Percentiles rank a stretch among this genome's conserved stretches.
These are phyloP conservation scores for Callorhinus ursinus DNA, from an alignment of 2,113 vertebrate species.

Conservation along the genomic window DNA sequence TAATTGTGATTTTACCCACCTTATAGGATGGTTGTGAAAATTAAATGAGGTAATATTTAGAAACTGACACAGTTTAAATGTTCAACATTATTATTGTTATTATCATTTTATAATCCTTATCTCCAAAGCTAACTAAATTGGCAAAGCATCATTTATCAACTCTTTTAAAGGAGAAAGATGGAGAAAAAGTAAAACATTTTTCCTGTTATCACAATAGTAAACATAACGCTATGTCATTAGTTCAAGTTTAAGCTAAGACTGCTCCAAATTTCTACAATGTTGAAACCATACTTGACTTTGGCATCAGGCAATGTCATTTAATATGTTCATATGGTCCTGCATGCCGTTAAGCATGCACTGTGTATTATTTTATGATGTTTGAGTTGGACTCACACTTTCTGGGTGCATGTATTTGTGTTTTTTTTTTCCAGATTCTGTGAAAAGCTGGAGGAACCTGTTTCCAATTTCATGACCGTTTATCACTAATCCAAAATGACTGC, in stretches of 20 bases:
- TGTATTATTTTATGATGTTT: slow-evolving; percentile 91
- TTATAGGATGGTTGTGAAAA: not conserved
- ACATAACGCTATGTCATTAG: slow-evolving; percentile 68
- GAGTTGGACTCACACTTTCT: slow-evolving; percentile 87
- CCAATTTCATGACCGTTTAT: slow-evolving; percentile 88
- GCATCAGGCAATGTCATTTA: slow-evolving; percentile 87
- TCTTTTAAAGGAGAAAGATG: slow-evolving; percentile 24
- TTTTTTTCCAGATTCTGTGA: slow-evolving; percentile 88
- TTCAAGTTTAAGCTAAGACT: slow-evolving; percentile 70
- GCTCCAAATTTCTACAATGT: slow-evolving; percentile 74
- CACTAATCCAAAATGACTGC: slow-evolving; percentile 88
- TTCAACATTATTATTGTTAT: not conserved
- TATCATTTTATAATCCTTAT: not conserved
- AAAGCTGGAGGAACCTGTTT: slow-evolving; percentile 87
- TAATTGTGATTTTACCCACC: not conserved
- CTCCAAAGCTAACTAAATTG: not conserved
- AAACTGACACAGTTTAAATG: not conserved
- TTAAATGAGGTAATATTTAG: not conserved
- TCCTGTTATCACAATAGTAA: slow-evolving; percentile 60
- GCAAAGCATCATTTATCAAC: not conserved
- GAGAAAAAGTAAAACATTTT: not conserved
- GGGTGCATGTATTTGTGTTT: slow-evolving; percentile 85
- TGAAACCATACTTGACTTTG: slow-evolving; percentile 85
- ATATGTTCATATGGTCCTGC: slow-evolving; percentile 82
- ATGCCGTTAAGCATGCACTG: slow-evolving; percentile 85